Conservation (phyloP, 2,888 invertebrate species). For the Tridacna crocea region DNA sequence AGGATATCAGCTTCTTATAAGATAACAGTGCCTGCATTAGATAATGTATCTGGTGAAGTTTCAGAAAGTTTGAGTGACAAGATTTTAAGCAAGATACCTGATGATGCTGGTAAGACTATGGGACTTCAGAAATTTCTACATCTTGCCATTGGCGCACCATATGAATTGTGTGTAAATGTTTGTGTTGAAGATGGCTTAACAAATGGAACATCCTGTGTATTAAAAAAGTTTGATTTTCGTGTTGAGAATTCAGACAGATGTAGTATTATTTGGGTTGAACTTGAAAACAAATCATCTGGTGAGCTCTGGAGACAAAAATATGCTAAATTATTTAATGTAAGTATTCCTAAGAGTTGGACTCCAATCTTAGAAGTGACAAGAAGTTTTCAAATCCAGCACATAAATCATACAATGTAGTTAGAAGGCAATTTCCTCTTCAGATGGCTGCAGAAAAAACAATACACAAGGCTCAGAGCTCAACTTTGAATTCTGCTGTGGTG, state of each 20-base stretch:
- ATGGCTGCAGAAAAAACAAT: constrained; percentile 49
- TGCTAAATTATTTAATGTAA: constrained; percentile 22
- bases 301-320: constrained; percentile 14
- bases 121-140: background rate
- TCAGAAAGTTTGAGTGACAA: constrained; percentile 47
- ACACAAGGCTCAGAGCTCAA: constrained; percentile 19
- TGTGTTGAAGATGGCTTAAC: background rate
- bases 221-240: constrained; percentile 6
- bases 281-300: constrained; percentile 20
- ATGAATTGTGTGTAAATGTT: background rate
- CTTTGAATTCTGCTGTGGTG: background rate
- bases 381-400: constrained; percentile 33
- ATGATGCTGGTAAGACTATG: background rate
- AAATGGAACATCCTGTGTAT: background rate
- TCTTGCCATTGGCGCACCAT: background rate
- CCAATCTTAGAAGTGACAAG: constrained; percentile 48
- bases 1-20: too few relatives aligned
- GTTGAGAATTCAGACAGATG: constrained; percentile 2
- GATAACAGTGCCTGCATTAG: background rate
- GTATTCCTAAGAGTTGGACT: constrained; percentile 41
- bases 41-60: constrained; percentile 36
- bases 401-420: constrained; percentile 23
- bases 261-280: background rate
- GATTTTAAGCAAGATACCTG: constrained; percentile 24
- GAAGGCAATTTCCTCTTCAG: constrained; percentile 55